phyloP scores from a whole-genome alignment of 2,797 vertebrate species.

The Parambassis ranga region DNA sequence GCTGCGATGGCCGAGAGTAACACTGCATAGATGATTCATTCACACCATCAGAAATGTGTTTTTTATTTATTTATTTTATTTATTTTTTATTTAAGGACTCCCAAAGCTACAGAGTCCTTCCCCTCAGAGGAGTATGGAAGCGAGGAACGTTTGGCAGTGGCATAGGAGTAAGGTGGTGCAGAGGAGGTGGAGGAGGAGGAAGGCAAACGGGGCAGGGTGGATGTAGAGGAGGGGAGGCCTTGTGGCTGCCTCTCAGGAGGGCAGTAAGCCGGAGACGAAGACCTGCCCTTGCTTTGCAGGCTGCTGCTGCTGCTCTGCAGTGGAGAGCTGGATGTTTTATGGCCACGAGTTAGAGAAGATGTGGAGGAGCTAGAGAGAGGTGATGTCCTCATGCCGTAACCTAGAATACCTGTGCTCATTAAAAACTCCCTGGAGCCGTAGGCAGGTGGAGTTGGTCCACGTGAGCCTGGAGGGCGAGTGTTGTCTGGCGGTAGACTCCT shows the following conservation, averaged over 20 bases:
- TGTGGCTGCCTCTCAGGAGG: slow-evolving; percentile 85
- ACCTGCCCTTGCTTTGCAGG: slow-evolving; percentile 85
- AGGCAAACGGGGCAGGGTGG: slow-evolving; percentile 81
- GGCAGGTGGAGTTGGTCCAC: slow-evolving; percentile 79
- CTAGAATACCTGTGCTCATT: slow-evolving; percentile 82
- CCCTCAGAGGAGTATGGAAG: slow-evolving; percentile 86
- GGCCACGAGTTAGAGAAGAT: slow-evolving; percentile 87
- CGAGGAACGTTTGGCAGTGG: slow-evolving; percentile 83
- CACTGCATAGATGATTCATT: slow-evolving; percentile 72
- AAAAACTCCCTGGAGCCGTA: slow-evolving; percentile 93
- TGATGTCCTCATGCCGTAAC: slow-evolving; percentile 87
- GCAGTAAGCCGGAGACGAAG: slow-evolving; percentile 86
- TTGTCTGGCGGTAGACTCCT: slow-evolving; percentile 88
- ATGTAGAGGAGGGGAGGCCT: slow-evolving; percentile 76
- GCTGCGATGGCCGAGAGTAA: slow-evolving; percentile 59
- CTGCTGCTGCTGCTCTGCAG: slow-evolving; percentile 89
- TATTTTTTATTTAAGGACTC: slow-evolving; percentile 56
- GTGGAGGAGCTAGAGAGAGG: slow-evolving; percentile 86
- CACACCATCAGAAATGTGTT: slow-evolving; percentile 37
- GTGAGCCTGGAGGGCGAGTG: slow-evolving; percentile 60
- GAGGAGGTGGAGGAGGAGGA: slow-evolving; percentile 62
- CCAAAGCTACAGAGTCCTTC: slow-evolving; percentile 79
- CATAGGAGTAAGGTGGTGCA: slow-evolving; percentile 75
- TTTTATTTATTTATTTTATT: slow-evolving; percentile 28
- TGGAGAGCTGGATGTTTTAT: slow-evolving; percentile 88